Evolutionary conservation across 2,113 vertebrate genomes (phyloP).

Genomic region (Oryzias curvinotus): DNA sequence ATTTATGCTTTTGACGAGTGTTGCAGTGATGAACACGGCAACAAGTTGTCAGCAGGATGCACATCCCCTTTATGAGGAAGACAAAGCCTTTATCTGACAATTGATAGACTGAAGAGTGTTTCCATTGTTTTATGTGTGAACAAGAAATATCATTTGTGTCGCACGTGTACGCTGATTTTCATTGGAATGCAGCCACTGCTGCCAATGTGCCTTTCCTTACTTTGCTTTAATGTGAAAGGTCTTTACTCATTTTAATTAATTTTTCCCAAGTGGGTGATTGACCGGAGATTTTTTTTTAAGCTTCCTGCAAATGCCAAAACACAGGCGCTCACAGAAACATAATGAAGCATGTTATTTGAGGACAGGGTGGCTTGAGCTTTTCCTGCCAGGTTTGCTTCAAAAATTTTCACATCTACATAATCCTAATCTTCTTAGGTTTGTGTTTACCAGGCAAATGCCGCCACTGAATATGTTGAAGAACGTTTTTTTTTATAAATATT

Average conservation of each 20-base stretch:
- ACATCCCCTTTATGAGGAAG: constrained; percentile 37
- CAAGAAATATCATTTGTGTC: constrained; percentile 30
- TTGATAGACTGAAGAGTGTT: constrained; percentile 46
- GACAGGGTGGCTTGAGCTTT: background rate
- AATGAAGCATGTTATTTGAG: constrained; percentile 9
- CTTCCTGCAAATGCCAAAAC: background rate
- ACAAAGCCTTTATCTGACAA: constrained; percentile 54
- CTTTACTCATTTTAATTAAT: constrained; percentile 1
- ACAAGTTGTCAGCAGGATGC: constrained; percentile 43
- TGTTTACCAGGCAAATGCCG: constrained; percentile 36
- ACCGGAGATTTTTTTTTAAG: background rate
- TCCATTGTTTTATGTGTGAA: constrained; percentile 39
- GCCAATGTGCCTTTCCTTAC: background rate
- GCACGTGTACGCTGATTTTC: background rate
- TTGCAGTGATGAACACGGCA: constrained; percentile 36
- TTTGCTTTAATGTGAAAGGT: constrained; percentile 12
- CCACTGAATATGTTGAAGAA: constrained; percentile 28
- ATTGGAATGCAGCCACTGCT: constrained; percentile 5
- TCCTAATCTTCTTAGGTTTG: constrained; percentile 43
- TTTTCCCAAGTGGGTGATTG: background rate
- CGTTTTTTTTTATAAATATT: constrained; percentile 27
- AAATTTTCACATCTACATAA: constrained; percentile 34
- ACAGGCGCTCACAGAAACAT: background rate
- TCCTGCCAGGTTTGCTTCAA: constrained; percentile 5
- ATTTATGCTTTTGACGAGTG: constrained; percentile 46